A percentile compares a stretch with the other conserved stretches of the same genome.
Conservation (phyloP, 2,113 vertebrate species). For the Cervus canadensis region DNA sequence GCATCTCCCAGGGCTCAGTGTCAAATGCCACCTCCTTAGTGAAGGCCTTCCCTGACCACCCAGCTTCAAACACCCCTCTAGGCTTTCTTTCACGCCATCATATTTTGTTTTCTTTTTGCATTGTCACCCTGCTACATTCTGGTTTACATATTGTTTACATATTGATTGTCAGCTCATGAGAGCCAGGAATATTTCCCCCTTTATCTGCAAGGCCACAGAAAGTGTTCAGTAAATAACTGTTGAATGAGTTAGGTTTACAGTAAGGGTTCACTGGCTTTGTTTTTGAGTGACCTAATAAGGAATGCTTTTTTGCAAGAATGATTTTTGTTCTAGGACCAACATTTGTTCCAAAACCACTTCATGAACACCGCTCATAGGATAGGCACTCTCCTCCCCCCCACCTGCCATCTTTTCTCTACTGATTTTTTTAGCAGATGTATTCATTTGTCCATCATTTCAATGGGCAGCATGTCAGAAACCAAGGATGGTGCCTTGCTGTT, state of each 20-base stretch:
- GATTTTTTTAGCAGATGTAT: background rate
- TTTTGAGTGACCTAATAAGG: background rate
- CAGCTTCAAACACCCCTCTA: background rate
- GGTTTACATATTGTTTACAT: background rate
- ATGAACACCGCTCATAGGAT: background rate
- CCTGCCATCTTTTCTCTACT: background rate
- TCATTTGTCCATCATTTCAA: background rate
- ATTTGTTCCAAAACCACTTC: background rate
- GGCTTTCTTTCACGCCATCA: background rate
- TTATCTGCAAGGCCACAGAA: background rate
- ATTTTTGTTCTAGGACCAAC: background rate
- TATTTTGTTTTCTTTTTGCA: background rate
- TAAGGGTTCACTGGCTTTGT: background rate
- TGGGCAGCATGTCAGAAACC: background rate
- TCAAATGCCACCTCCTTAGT: background rate
- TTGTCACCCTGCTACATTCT: background rate
- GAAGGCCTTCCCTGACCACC: background rate
- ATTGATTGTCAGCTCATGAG: background rate
- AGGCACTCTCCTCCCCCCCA: background rate
- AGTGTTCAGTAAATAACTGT: conserved; percentile 34
- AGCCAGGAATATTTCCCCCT: background rate
- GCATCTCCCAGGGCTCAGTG: background rate
- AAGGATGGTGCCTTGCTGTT: background rate
- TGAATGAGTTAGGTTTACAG: background rate
- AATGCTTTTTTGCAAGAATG: background rate